Percentiles rank a stretch among this genome's conserved stretches.
Evolutionary conservation across 1,140 invertebrate species (phyloP).

Genomic region (Anoplophora glabripennis): DNA sequence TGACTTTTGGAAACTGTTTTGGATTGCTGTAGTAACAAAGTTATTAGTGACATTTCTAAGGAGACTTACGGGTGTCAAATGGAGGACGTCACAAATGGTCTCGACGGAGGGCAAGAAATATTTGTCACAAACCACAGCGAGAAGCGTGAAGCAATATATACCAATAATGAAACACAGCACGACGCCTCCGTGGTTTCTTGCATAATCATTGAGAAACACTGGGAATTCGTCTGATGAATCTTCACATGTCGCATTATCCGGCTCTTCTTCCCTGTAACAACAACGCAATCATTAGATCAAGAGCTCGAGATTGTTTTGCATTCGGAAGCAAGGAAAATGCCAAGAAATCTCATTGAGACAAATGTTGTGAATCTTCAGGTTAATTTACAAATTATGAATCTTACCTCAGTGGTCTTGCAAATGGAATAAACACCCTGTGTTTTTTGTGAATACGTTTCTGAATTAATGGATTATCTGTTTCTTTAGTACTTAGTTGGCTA

Average conservation of each 20-base stretch:
- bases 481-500: too few relatives aligned
- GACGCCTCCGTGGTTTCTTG: slow-evolving; percentile 63
- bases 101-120: slow-evolving; percentile 82
- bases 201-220: slow-evolving; percentile 56
- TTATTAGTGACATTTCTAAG: too few relatives aligned
- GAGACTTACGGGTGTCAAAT: slow-evolving; percentile 66
- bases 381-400: too few relatives aligned
- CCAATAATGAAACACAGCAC: slow-evolving; percentile 71
- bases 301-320: too few relatives aligned
- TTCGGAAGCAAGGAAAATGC: too few relatives aligned
- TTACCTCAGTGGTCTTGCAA: not conserved
- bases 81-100: slow-evolving; percentile 70
- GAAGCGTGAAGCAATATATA: slow-evolving; percentile 73
- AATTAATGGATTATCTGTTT: too few relatives aligned
- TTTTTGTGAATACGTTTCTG: not conserved
- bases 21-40: too few relatives aligned
- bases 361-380: too few relatives aligned
- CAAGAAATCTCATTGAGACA: too few relatives aligned
- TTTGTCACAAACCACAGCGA: slow-evolving; percentile 82
- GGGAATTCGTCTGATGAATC: slow-evolving; percentile 55
- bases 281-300: too few relatives aligned
- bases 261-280: not conserved
- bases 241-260: slow-evolving; percentile 17
- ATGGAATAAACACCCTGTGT: slow-evolving; percentile 11
- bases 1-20: too few relatives aligned